Percentiles rank a stretch among this genome's conserved stretches.
Evolutionary conservation across 2,113 vertebrate genomes (phyloP).

Genomic region (Scortum barcoo): DNA sequence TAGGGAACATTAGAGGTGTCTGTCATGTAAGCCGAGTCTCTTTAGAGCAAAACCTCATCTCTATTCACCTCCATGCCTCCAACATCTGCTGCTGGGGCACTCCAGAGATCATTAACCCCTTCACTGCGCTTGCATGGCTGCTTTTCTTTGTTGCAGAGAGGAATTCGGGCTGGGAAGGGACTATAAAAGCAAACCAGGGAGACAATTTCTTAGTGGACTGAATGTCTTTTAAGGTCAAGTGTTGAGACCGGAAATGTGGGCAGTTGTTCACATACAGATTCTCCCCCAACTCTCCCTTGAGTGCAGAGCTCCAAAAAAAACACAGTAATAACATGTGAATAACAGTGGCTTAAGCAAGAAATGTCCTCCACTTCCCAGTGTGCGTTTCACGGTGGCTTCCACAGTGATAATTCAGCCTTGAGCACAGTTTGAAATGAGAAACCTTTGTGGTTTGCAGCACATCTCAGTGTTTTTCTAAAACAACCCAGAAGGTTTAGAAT

Average conservation of each 20-base stretch:
- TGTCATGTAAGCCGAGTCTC: conserved; percentile 67
- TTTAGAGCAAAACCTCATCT: conserved; percentile 78
- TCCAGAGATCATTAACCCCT: conserved; percentile 80
- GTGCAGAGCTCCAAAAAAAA: conserved; percentile 41
- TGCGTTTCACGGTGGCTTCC: conserved; percentile 37
- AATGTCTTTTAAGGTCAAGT: conserved; percentile 58
- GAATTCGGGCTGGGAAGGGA: conserved; percentile 49
- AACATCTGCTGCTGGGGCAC: conserved; percentile 81
- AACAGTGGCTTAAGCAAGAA: conserved; percentile 51
- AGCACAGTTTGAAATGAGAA: conserved; percentile 58
- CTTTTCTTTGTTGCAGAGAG: conserved; percentile 65
- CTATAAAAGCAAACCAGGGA: conserved; percentile 41
- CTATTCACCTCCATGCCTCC: conserved; percentile 81
- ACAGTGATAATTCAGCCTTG: conserved; percentile 34
- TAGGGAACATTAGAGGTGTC: conserved; percentile 74
- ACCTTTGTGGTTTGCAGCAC: conserved; percentile 57
- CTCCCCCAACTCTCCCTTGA: conserved; percentile 18
- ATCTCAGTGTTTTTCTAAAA: conserved; percentile 40
- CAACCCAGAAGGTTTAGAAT: conserved; percentile 21
- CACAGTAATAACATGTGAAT: conserved; percentile 26
- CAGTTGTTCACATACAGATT: conserved; percentile 24
- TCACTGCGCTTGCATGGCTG: conserved; percentile 53
- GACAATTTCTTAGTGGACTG: conserved; percentile 36
- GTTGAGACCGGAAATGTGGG: conserved; percentile 36
- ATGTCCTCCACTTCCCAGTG: conserved; percentile 24